Base-by-base conservation (phyloP, 2,888 invertebrate genomes). In the Neoitamus cyanurus region DNA sequence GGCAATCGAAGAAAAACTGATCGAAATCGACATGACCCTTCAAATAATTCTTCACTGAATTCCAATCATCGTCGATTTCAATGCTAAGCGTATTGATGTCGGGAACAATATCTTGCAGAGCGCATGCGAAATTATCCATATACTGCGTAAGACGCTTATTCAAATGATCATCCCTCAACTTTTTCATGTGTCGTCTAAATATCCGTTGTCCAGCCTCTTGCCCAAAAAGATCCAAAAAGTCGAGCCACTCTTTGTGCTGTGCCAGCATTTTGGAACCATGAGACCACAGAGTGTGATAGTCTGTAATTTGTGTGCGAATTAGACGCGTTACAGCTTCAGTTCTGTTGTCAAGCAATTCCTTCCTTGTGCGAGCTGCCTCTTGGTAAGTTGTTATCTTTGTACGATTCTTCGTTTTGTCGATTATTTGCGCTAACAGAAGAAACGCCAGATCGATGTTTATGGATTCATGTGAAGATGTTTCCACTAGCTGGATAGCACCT, bases 401-500 rank as follows among this genome's bases (percentile, higher is more conserved):
- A 78, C 93, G 91, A 87, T 90, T 90, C 92, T 98, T 97, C 69
- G 96, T 95, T 90, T 97, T 96, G 90, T 99, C 98, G 87, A 98
- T 95, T 92, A 97, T 94, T 92, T 98, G 98, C 34, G 97, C 98
- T 84, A 99, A 92, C 83, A 97, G 92, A 89, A 98, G 93, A 90
- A 98, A 97, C 31, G 98, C 97, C 88, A 96, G 93, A 89, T 99
- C 98, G 48, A 98, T 96, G 90, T 99, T 99, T 87, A 99, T 97
- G 89, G 97, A 98, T 89, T 98, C 97, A 89, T 98, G 98, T 15
- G 99, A 95, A 6, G 98, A 99, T 0, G 98, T 97, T 92, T 99
- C 99, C 84, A 99, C 95, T 69, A 99, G 92, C 2, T 96, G 95
- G 88, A 99, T 96, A 88, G 94, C 94, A 86, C 95, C 95, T 90